phyloP scores from a whole-genome alignment of 2,797 vertebrate genomes.

The Vespertilio murinus region DNA sequence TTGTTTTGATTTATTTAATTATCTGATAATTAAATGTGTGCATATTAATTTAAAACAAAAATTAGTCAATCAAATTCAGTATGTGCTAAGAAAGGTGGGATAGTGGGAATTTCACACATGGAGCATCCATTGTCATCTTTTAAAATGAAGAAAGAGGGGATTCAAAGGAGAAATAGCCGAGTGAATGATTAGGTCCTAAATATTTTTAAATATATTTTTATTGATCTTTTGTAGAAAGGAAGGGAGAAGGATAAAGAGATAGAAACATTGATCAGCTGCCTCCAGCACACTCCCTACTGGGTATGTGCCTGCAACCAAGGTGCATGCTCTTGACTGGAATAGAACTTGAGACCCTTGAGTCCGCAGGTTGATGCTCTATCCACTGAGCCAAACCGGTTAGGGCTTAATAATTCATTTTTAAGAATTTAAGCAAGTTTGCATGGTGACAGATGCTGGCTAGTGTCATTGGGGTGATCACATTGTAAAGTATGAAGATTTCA shows the following conservation, averaged over 20 bases:
- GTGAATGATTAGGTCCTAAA: neutral
- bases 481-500: neutral
- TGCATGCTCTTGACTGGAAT: too few species aligned
- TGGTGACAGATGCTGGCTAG: neutral
- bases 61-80: neutral
- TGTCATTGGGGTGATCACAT: too few species aligned
- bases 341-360: too few species aligned
- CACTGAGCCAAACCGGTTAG: too few species aligned
- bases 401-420: neutral
- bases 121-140: neutral
- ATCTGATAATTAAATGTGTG: neutral
- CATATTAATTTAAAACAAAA: neutral
- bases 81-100: neutral
- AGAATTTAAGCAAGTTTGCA: neutral
- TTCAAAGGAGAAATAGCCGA: neutral
- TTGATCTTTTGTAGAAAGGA: too few species aligned
- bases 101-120: neutral
- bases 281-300: too few species aligned
- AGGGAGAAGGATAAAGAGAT: too few species aligned
- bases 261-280: too few species aligned
- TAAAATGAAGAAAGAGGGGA: neutral
- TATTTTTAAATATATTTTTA: neutral
- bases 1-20: slow-evolving; percentile 9
- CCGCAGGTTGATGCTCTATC: too few species aligned
- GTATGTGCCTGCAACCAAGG: too few species aligned